Evolutionary conservation across 1,140 invertebrate species (phyloP).

Genomic region (Lordiphosa mommai): DNA sequence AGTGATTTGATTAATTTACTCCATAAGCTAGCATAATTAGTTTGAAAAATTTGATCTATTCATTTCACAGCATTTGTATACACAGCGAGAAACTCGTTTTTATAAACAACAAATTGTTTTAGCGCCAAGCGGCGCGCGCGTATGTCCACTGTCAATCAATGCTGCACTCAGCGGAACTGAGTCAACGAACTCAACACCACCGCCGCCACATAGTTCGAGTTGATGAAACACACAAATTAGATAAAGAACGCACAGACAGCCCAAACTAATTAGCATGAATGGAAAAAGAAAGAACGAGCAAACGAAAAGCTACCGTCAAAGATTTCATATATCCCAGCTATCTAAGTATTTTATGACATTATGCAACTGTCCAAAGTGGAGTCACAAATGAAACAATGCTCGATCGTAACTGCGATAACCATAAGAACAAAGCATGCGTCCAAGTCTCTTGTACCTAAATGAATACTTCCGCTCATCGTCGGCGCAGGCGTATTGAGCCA

Average conservation of each 20-base stretch:
- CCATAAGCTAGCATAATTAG: conserved; percentile 17
- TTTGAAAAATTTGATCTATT: conserved; percentile 20
- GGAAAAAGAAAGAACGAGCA: neutral
- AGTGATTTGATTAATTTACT: conserved; percentile 16
- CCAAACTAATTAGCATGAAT: conserved; percentile 58
- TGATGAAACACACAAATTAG: conserved; percentile 67
- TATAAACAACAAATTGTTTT: conserved; percentile 32
- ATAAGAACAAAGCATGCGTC: conserved; percentile 34
- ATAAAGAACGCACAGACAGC: conserved; percentile 49
- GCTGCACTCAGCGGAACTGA: conserved; percentile 46
- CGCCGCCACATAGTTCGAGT: conserved; percentile 25
- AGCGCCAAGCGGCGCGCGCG: conserved; percentile 36
- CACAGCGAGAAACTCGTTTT: conserved; percentile 24
- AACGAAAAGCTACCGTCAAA: conserved; percentile 31
- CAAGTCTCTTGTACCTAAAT: conserved; percentile 43
- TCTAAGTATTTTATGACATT: conserved; percentile 2
- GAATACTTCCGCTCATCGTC: conserved; percentile 59
- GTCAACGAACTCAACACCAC: conserved; percentile 17
- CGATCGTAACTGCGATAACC: conserved; percentile 4
- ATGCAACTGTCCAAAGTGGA: conserved; percentile 14
- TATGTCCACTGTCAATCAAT: conserved; percentile 73
- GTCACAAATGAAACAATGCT: neutral
- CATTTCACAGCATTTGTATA: conserved; percentile 15
- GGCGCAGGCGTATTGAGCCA: conserved; percentile 60
- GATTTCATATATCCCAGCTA: no score